These are phyloP conservation scores for Epizoanthus illoricatus DNA, from an alignment of 92 coral and sea anemone species.

Conservation along the genomic window DNA sequence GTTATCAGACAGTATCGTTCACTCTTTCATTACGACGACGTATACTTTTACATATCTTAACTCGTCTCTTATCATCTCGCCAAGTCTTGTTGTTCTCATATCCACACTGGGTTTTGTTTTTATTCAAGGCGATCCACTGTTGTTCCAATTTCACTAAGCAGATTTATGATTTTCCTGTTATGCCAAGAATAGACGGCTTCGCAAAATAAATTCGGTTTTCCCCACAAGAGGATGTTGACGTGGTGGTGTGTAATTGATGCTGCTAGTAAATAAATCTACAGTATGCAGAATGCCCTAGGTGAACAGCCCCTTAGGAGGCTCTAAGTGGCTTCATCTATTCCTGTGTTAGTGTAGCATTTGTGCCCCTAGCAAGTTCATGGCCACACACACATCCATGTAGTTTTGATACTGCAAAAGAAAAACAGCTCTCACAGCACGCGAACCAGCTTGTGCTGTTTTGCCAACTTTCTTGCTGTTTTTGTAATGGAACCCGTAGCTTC, in stretches of 20 bases:
- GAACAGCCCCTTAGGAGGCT: slow-evolving; percentile 9
- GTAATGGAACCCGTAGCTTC: slow-evolving; percentile 38
- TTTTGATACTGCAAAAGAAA: slow-evolving; percentile 35
- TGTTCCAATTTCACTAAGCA: slow-evolving; percentile 34
- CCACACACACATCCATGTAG: slow-evolving; percentile 25
- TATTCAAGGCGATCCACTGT: slow-evolving; percentile 11
- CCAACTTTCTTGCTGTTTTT: slow-evolving; percentile 42
- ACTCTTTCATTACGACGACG: slow-evolving; percentile 27
- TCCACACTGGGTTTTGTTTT: slow-evolving; percentile 22
- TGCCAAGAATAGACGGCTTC: slow-evolving; percentile 5
- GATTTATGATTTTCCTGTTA: slow-evolving; percentile 25
- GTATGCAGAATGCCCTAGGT: slow-evolving; percentile 18
- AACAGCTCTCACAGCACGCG: slow-evolving; percentile 45
- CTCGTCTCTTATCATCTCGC: slow-evolving; percentile 17
- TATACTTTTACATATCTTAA: neutral
- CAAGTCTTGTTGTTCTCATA: slow-evolving; percentile 28
- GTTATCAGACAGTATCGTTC: slow-evolving; percentile 16
- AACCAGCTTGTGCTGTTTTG: slow-evolving; percentile 19
- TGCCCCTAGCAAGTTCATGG: neutral
- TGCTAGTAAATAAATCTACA: slow-evolving; percentile 17
- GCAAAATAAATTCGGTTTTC: neutral
- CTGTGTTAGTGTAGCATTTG: no score
- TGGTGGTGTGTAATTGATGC: neutral
- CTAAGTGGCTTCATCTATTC: neutral
- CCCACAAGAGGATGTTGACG: neutral